Evolutionary conservation across 2,113 vertebrate species (phyloP), one percentile per base, ranked within the genome.

Genomic region (Hippoglossus stenolepis): DNA sequence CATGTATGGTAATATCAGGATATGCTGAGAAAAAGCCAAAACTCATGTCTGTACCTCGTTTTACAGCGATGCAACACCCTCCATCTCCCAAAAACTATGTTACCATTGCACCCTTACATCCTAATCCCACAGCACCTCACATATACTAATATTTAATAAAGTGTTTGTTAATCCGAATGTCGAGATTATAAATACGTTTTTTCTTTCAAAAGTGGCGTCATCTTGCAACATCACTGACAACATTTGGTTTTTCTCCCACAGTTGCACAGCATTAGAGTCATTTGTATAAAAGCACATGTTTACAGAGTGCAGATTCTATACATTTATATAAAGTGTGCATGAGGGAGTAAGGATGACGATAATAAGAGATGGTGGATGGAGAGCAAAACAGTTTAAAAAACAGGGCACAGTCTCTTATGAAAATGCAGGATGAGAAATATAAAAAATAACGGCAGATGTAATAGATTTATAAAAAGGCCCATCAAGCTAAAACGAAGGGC

Each of bases 251-350:
- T 21, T 2, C 10, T 21, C 56, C 20, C 0, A 6, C 73, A 72
- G 57, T 9, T 72, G 66, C 81, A 87, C 85, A 85, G 75, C 47
- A 24, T 85, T 79, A 72, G 31, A 31, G 81, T 84, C 73, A 14
- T 66, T 63, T 60, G 24, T 76, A 73, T 56, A 87, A 62, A 83
- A 81, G 62, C 31, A 3, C 7, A 31, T 31, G 0, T 53, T 61
- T 60, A 60, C 0, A 35, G 4, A 64, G 51, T 70, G 26, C 56
- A 65, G 64, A 73, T 59, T 73, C 9, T 58, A 23, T 7, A 26
- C 20, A 67, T 60, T 73, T 38, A 74, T 53, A 75, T 54, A 35
- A 56, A 65, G 21, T 24, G 9, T 21, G 31, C 15, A 26, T 53
- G 11, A 24, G 57, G 23, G 43, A 31, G 68, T 24, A 73, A 67